Evolutionary conservation across 2,888 invertebrate genomes (phyloP), one percentile per base, ranked within the genome.

Genomic region (Apodemia mormo): DNA sequence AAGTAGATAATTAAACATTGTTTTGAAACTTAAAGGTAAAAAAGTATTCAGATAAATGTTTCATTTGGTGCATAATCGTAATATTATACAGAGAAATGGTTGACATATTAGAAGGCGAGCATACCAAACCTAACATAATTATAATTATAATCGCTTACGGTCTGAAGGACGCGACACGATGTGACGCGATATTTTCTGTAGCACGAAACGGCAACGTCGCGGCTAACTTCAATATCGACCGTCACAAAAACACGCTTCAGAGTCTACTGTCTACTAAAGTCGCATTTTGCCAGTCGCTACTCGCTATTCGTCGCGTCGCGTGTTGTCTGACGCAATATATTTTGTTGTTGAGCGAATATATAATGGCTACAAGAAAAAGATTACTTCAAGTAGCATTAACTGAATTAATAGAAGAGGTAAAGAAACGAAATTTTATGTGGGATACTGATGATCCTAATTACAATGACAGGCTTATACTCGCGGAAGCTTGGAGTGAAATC

Each of bases 401-500:
- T 29, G 37, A 65, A 67, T 74, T 88, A 4, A 82, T 86, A 66
- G 71, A 78, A 5, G 82, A 82, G 76, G 80, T 88, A 9, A 80
- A 77, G 70, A 78, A 71, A 12, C 77, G 81, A 14, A 79, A 78
- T 2, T 82, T 80, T 65, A 66, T 88, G 29, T 88, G 88, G 87
- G 78, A 87, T 70, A 68, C 76, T 2, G 79, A 80, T 0, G 71
- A 82, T 56, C 75, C 79, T 8, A 70, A 77, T 3, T 82, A 86
- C 76, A 82, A 80, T 65, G 82, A 85, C 37, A 80, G 84, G 69
- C 76, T 73, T 37, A 72, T 73, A 30, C 70, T 80, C 33, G 72
- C 79, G 1, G 71, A 72, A 58, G 80, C 86, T 45, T 88, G 88
- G 88, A 75, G 73, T 30, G 79, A 84, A 58, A 81, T 87, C 61